phyloP scores from a whole-genome alignment of 2,113 vertebrate genomes.

The Parotia lawesii region DNA sequence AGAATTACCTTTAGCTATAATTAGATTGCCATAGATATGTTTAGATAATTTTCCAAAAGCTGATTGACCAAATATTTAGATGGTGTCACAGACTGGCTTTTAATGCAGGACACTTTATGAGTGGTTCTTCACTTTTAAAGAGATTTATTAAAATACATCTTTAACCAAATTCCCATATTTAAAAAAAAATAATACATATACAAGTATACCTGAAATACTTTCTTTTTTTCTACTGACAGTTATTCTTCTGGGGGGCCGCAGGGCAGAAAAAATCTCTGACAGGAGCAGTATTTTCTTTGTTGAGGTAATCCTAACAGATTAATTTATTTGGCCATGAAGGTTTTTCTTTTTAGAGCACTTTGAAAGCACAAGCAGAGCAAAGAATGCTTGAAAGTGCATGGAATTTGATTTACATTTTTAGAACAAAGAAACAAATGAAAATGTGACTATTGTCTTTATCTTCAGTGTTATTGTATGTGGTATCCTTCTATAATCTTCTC shows the following conservation, averaged over 20 bases:
- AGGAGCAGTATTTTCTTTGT: constrained; percentile 53
- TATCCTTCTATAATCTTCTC: constrained; percentile 73
- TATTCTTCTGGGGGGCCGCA: not conserved
- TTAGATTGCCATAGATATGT: not conserved
- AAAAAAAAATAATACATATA: not conserved
- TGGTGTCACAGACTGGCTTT: constrained; percentile 20
- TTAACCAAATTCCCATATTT: not conserved
- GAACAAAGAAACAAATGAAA: constrained; percentile 79
- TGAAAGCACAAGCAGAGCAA: constrained; percentile 53
- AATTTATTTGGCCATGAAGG: constrained; percentile 55
- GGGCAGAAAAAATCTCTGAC: constrained; percentile 45
- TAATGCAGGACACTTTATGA: constrained; percentile 30
- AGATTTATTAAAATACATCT: constrained; percentile 35
- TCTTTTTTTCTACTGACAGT: constrained; percentile 47
- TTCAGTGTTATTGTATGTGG: constrained; percentile 59
- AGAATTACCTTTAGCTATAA: constrained; percentile 29
- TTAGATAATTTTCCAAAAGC: constrained; percentile 54
- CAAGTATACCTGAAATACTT: not conserved
- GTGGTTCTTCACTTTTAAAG: constrained; percentile 19
- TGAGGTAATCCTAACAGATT: constrained; percentile 57
- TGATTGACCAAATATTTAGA: constrained; percentile 63
- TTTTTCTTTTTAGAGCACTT: constrained; percentile 41
- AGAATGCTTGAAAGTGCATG: constrained; percentile 38
- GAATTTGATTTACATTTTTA: constrained; percentile 73
- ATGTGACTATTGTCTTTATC: constrained; percentile 78